Percentiles rank a stretch among this genome's conserved stretches.
Evolutionary conservation across 2,888 invertebrate species (phyloP).

Genomic region (Lutraria lutraria): DNA sequence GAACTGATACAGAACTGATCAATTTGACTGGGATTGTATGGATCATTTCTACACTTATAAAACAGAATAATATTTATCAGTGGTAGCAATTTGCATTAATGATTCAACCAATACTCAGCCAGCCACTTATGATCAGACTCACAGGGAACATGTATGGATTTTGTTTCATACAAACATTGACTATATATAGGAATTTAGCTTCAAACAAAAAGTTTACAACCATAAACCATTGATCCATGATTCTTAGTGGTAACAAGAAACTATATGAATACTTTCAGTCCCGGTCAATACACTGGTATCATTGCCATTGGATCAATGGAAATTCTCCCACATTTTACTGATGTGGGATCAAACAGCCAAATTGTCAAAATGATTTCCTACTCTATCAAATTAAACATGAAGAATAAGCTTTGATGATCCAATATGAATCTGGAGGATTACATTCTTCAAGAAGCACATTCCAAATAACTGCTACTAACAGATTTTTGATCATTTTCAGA

Average conservation of each 20-base stretch:
- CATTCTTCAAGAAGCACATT: not conserved
- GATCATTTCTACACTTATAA: not conserved
- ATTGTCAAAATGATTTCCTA: slow-evolving; percentile 20
- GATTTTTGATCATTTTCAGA: not conserved
- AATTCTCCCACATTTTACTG: not conserved
- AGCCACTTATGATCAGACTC: not conserved
- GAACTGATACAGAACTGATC: too few relatives aligned
- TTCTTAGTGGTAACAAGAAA: slow-evolving; percentile 27
- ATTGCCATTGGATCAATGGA: not conserved
- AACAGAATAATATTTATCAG: not conserved
- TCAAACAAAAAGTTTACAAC: slow-evolving; percentile 4
- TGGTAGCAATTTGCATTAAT: slow-evolving; percentile 16
- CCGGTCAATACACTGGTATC: not conserved
- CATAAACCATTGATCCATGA: slow-evolving; percentile 24
- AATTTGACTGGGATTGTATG: not conserved
- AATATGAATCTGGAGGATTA: not conserved
- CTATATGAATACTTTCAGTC: slow-evolving; percentile 24
- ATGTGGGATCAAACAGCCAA: not conserved
- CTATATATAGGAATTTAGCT: slow-evolving; percentile 20
- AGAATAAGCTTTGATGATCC: not conserved
- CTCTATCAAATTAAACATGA: not conserved
- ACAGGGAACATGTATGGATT: slow-evolving; percentile 14
- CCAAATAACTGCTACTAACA: not conserved
- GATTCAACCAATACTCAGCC: slow-evolving; percentile 16
- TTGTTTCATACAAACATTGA: not conserved